Percentiles rank a stretch among this genome's conserved stretches.
Conservation (phyloP, 2,113 vertebrate species). For the Ctenomys sociabilis region DNA sequence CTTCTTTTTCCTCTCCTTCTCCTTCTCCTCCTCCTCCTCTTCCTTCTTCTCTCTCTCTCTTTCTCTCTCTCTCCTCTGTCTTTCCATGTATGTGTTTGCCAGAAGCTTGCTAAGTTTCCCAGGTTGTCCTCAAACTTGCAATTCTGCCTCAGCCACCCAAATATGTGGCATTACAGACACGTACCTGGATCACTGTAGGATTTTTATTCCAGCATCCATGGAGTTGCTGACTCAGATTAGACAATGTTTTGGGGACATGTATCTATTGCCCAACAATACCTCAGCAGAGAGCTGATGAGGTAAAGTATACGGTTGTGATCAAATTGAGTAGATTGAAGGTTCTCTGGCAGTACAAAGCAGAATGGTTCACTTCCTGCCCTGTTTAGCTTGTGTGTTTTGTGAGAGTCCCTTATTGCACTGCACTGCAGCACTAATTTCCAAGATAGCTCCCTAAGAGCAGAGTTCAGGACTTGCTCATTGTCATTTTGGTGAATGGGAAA, state of each 20-base stretch:
- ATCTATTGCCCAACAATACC: neutral
- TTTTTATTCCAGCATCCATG: neutral
- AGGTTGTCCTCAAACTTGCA: no score
- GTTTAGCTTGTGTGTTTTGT: neutral
- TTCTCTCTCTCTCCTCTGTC: no score
- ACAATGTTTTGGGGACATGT: neutral
- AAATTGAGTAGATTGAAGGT: neutral
- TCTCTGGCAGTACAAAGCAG: neutral
- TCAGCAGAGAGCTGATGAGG: neutral
- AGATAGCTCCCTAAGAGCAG: neutral
- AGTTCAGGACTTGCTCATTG: neutral
- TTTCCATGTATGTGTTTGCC: no score
- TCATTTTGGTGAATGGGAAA: rapidly evolving
- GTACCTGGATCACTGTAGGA: no score
- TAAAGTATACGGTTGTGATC: neutral
- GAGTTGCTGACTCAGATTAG: no score
- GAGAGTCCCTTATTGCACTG: neutral
- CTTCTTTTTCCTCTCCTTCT: no score
- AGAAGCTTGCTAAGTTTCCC: no score
- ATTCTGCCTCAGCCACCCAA: no score
- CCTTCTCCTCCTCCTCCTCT: no score
- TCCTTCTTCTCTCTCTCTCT: no score
- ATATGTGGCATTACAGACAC: no score
- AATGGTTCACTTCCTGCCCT: no score
- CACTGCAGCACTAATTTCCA: neutral